Evolutionary conservation across 2,113 vertebrate species (phyloP).

Genomic region (Leucoraja erinaceus): DNA sequence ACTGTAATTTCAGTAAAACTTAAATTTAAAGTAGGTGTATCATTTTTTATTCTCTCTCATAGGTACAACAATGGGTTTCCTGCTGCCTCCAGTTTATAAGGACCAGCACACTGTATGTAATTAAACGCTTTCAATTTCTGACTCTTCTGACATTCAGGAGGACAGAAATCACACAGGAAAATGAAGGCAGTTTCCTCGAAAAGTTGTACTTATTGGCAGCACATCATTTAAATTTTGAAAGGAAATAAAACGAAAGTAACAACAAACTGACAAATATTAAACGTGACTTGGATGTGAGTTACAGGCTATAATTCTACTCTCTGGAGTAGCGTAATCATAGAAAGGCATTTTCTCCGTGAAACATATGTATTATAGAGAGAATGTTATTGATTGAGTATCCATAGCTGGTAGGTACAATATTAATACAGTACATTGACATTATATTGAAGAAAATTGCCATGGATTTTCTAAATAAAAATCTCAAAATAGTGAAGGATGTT

Average conservation of each 20-base stretch:
- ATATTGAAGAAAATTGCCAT: neutral
- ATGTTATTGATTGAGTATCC: slow-evolving; percentile 6
- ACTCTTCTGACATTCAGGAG: neutral
- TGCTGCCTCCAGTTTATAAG: slow-evolving; percentile 9
- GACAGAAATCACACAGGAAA: slow-evolving; percentile 33
- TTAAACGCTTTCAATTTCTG: neutral
- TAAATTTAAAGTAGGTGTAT: neutral
- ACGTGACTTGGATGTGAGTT: slow-evolving; percentile 25
- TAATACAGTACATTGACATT: neutral
- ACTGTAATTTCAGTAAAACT: neutral
- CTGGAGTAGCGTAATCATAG: slow-evolving; percentile 27
- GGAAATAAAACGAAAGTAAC: slow-evolving; percentile 30
- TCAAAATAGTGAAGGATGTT: neutral
- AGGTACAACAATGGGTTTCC: neutral
- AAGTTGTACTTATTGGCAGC: neutral
- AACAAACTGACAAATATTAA: slow-evolving; percentile 36
- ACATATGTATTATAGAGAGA: slow-evolving; percentile 23
- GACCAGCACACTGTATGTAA: neutral
- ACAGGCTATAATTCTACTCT: neutral
- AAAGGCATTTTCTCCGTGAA: slow-evolving; percentile 16
- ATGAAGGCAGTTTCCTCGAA: neutral
- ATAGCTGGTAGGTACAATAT: neutral
- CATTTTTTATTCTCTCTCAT: neutral
- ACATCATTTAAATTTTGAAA: slow-evolving; percentile 34
- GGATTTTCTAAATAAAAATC: neutral